phyloP scores from a whole-genome alignment of 53 echinoderm and acorn worm species.

The Echinometra lucunter region DNA sequence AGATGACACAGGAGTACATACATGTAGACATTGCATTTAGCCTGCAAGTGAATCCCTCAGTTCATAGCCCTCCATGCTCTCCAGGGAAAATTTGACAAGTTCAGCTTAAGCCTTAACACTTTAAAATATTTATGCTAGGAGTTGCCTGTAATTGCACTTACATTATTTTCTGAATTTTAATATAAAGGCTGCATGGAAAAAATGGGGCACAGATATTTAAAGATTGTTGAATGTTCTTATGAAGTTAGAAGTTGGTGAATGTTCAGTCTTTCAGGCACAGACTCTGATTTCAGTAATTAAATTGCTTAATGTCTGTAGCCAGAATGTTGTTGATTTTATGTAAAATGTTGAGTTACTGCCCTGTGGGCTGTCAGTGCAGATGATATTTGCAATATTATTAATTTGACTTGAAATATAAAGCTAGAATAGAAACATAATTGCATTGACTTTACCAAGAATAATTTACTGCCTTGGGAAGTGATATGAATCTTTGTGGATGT shows the following conservation, averaged over 20 bases:
- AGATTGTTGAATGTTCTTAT: neutral
- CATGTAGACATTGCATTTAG: too few species aligned
- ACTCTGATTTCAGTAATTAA: neutral
- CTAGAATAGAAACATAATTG: neutral
- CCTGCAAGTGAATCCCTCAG: too few species aligned
- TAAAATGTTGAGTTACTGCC: neutral
- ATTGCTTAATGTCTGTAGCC: neutral
- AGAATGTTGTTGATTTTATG: neutral
- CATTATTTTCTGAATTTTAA: neutral
- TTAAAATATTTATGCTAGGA: neutral
- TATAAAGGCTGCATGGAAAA: neutral
- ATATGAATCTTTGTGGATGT: neutral
- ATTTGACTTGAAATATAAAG: neutral
- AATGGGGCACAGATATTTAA: neutral
- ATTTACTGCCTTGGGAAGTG: conserved; percentile 7
- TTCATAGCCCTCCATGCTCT: too few species aligned
- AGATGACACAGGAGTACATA: neutral
- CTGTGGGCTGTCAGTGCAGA: neutral
- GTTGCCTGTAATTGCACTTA: neutral
- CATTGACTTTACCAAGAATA: neutral
- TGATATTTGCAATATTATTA: neutral
- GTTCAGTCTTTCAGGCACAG: neutral
- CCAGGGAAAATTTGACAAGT: too few species aligned
- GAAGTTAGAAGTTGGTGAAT: neutral
- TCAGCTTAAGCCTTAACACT: neutral